Percentiles rank a stretch among this genome's conserved stretches.
Evolutionary conservation across 2,888 invertebrate species (phyloP).

Genomic region (Megastigmus dorsalis): DNA sequence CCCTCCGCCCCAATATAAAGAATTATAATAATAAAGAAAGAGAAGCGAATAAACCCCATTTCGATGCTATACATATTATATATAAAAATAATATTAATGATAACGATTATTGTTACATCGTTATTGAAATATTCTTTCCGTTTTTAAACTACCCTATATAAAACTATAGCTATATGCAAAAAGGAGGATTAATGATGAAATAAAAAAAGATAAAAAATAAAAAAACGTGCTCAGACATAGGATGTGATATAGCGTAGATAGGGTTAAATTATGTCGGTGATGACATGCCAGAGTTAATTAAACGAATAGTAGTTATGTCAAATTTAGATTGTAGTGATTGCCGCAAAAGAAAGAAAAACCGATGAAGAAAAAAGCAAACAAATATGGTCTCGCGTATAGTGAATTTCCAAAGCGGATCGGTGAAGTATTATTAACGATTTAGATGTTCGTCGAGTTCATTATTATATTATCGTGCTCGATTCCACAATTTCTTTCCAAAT

Average conservation of each 20-base stretch:
- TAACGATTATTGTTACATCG: constrained; percentile 47
- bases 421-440: constrained; percentile 15
- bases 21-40: constrained; percentile 17
- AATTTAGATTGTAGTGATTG: constrained; percentile 49
- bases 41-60: constrained; percentile 37
- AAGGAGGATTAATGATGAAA: constrained; percentile 38
- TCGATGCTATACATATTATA: constrained; percentile 49
- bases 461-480: background rate
- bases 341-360: constrained; percentile 35
- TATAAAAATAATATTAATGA: constrained; percentile 43
- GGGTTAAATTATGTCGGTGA: constrained; percentile 60
- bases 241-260: constrained; percentile 71
- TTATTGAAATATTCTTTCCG: constrained; percentile 36
- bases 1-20: background rate
- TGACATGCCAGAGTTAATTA: constrained; percentile 49
- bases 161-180: constrained; percentile 37
- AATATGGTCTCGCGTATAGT: constrained; percentile 31
- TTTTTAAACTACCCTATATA: constrained; percentile 45
- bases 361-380: constrained; percentile 11
- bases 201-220: constrained; percentile 41
- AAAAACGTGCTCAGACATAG: constrained; percentile 68
- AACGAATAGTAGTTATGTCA: constrained; percentile 49
- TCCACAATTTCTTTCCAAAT: background rate
- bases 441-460: constrained; percentile 17
- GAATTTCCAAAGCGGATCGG: constrained; percentile 28